phyloP scores from a whole-genome alignment of 2,113 vertebrate species.

The Rhipidura dahli region DNA sequence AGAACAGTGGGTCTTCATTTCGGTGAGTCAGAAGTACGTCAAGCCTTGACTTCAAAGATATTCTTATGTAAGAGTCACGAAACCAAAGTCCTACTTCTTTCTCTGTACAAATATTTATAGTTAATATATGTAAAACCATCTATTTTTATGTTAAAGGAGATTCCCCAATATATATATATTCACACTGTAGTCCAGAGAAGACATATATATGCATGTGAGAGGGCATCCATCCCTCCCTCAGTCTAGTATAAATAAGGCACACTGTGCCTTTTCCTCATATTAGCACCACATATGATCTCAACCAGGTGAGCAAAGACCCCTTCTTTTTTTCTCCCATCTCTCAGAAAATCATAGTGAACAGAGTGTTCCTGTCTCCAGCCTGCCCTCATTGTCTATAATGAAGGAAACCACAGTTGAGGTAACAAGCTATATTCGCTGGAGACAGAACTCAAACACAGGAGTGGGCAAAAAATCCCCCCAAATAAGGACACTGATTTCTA shows the following conservation, averaged over 20 bases:
- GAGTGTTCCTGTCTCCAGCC: background rate
- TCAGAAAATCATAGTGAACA: background rate
- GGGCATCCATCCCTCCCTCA: background rate
- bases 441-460: background rate
- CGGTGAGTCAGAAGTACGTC: background rate
- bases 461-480: background rate
- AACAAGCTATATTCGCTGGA: background rate
- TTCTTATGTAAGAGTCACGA: background rate
- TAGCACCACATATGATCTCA: background rate
- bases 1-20: background rate
- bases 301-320: background rate
- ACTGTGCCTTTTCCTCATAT: background rate
- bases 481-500: background rate
- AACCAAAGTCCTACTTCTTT: background rate
- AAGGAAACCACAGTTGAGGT: background rate
- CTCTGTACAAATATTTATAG: background rate
- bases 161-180: background rate
- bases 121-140: background rate
- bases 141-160: background rate
- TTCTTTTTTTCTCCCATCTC: rapidly evolving
- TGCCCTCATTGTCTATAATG: background rate
- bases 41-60: slow-evolving; percentile 10
- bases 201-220: background rate
- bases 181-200: background rate
- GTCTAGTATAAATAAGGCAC: background rate